These are phyloP conservation scores for Fukomys damarensis DNA, from an alignment of 2,113 vertebrate genomes.

Conservation along the genomic window DNA sequence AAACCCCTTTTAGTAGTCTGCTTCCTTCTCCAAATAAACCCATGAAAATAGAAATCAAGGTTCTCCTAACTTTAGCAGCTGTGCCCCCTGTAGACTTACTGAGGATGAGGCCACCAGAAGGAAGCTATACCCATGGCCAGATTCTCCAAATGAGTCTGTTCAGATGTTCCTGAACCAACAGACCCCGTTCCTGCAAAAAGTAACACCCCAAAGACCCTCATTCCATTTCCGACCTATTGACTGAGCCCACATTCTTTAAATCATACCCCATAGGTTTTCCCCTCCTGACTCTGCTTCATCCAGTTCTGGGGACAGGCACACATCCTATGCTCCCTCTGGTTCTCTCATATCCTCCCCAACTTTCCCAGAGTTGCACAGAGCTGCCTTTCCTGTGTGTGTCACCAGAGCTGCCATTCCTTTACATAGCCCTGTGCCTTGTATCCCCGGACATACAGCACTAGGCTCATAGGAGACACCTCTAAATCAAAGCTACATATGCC, in stretches of 20 bases:
- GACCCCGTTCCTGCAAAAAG: not conserved
- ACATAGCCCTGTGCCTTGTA: not conserved
- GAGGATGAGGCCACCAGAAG: not conserved
- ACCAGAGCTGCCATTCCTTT: not conserved
- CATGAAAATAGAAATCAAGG: not conserved
- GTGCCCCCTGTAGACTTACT: not conserved
- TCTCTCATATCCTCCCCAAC: too few relatives aligned
- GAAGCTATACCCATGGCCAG: not conserved
- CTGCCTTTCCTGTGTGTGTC: not conserved
- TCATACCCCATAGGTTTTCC: not conserved
- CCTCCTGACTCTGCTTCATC: not conserved
- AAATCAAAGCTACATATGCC: not conserved
- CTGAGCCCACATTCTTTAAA: not conserved
- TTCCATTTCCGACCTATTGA: not conserved
- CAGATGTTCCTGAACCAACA: not conserved
- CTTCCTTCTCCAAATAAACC: not conserved
- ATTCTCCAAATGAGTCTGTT: not conserved
- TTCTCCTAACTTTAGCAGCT: not conserved
- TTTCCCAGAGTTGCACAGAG: not conserved
- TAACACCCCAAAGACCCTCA: not conserved
- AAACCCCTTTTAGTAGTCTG: not conserved
- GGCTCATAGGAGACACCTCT: not conserved
- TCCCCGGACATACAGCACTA: not conserved
- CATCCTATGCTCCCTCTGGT: not conserved
- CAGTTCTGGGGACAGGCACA: not conserved